phyloP scores from a whole-genome alignment of 2,888 invertebrate species.

The Carcina quercana region DNA sequence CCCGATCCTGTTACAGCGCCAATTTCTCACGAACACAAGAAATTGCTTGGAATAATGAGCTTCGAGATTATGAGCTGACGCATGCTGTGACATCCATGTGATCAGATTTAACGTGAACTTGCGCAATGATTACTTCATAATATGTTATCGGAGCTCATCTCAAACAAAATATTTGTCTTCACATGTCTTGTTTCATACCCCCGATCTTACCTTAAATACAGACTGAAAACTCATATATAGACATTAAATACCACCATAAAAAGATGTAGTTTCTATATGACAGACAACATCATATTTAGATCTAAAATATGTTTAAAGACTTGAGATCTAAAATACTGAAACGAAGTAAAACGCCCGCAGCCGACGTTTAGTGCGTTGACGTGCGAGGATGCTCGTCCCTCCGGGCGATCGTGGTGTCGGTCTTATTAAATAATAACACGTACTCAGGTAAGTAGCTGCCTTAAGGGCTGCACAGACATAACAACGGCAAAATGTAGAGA shows the following conservation, averaged over 20 bases:
- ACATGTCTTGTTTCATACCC: too few relatives aligned
- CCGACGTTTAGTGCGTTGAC: constrained; percentile 19
- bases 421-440: constrained; percentile 30
- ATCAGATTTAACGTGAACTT: constrained; percentile 39
- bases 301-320: too few relatives aligned
- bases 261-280: too few relatives aligned
- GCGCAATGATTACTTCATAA: constrained; percentile 32
- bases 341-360: too few relatives aligned
- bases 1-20: constrained; percentile 64
- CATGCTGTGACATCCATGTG: constrained; percentile 19
- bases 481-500: too few relatives aligned
- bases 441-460: constrained; percentile 29
- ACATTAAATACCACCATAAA: too few relatives aligned
- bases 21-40: constrained; percentile 67
- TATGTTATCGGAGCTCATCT: constrained; percentile 27
- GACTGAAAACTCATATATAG: too few relatives aligned
- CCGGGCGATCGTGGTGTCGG: constrained; percentile 37
- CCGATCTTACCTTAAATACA: too few relatives aligned
- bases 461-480: too few relatives aligned
- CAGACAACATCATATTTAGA: too few relatives aligned
- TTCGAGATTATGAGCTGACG: constrained; percentile 27
- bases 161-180: too few relatives aligned
- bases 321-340: too few relatives aligned
- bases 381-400: constrained; percentile 34
- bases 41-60: constrained; percentile 57